These are phyloP conservation scores for Cheirogaleus major DNA, from an alignment of 2,797 vertebrate genomes.

Conservation along the genomic window DNA sequence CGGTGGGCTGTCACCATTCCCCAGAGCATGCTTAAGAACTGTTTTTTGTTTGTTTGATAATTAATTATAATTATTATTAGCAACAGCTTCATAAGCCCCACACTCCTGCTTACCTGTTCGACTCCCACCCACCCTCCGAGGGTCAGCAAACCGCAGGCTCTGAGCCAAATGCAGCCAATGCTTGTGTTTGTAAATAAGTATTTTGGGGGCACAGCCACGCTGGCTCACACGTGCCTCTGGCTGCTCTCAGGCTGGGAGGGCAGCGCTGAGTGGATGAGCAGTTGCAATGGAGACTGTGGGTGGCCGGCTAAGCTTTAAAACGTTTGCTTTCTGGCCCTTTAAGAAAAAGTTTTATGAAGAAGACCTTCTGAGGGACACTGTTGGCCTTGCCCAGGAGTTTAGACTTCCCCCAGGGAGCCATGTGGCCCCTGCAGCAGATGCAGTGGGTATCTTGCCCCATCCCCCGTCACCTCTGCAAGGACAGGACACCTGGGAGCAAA, in stretches of 20 bases:
- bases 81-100: background rate
- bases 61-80: background rate
- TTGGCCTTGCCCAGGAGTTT: background rate
- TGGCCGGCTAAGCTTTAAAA: background rate
- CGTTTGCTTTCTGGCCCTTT: background rate
- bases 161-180: accelerated
- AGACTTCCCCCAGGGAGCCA: background rate
- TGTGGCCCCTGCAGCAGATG: background rate
- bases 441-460: background rate
- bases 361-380: background rate
- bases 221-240: accelerated
- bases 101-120: accelerated
- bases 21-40: background rate
- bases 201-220: accelerated
- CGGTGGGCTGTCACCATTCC: background rate
- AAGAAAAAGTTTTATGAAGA: background rate
- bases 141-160: background rate
- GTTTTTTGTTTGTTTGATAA: background rate
- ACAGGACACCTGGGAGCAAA: background rate
- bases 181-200: background rate
- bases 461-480: accelerated
- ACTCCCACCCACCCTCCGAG: no score
- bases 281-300: accelerated
- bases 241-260: background rate
- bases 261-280: background rate